Conservation (phyloP, 2,113 vertebrate genomes). For the Ceyx margarethae region DNA sequence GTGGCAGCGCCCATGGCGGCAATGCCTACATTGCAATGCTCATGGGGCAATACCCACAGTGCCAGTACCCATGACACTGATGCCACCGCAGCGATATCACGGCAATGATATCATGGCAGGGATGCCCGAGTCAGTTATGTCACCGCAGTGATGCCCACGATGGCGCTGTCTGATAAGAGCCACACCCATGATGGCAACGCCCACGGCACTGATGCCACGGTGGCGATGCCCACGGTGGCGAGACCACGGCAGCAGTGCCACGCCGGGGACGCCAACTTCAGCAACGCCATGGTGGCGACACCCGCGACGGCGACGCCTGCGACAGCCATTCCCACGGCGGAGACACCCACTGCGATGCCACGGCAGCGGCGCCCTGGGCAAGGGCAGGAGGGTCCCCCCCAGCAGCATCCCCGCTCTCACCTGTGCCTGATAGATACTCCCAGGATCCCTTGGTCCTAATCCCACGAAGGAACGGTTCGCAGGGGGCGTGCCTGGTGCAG, state of each 20-base stretch:
- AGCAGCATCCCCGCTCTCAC: constrained; percentile 77
- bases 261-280: background rate
- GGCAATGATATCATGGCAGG: background rate
- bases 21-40: no score
- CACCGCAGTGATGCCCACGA: accelerated
- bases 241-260: accelerated
- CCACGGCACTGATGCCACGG: background rate
- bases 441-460: constrained; percentile 91
- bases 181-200: background rate
- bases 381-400: constrained; percentile 37
- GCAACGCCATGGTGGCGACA: accelerated
- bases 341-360: background rate
- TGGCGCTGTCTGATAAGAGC: background rate
- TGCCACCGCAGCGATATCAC: background rate
- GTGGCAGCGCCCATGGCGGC: background rate
- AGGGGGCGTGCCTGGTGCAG: constrained; percentile 91
- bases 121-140: background rate
- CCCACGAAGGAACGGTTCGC: constrained; percentile 94
- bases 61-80: background rate
- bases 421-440: constrained; percentile 94
- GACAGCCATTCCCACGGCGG: background rate
- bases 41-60: no score
- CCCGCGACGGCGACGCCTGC: background rate
- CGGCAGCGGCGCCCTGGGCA: background rate
- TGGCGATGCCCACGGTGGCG: no score